Percentiles rank a stretch among this genome's conserved stretches.
Evolutionary conservation across 2,113 vertebrate species (phyloP).

Genomic region (Brevimyrus niger): DNA sequence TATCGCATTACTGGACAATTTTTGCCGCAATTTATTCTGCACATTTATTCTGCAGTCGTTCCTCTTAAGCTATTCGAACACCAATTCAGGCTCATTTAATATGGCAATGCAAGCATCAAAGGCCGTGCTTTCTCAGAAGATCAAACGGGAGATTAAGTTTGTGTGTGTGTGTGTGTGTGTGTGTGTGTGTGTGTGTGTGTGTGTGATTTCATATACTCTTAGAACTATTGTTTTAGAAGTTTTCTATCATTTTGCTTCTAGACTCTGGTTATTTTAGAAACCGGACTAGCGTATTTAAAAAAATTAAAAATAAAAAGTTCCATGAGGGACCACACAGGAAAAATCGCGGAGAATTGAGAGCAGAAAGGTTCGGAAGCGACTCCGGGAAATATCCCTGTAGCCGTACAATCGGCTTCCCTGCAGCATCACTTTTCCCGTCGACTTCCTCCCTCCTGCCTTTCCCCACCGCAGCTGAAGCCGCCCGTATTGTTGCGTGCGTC

Average conservation of each 20-base stretch:
- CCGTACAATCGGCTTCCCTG: background rate
- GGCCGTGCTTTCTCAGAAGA: background rate
- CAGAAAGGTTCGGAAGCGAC: background rate
- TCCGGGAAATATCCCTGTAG: constrained; percentile 7
- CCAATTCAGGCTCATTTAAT: background rate
- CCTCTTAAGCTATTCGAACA: background rate
- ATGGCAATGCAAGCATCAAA: background rate
- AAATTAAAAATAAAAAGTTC: background rate
- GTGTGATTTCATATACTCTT: background rate
- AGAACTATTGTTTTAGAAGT: background rate
- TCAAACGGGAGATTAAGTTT: background rate
- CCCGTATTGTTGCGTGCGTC: background rate
- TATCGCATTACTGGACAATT: background rate
- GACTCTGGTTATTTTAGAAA: background rate
- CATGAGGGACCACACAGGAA: background rate
- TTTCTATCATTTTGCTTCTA: background rate
- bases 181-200: background rate
- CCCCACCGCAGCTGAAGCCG: background rate
- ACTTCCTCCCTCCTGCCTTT: background rate
- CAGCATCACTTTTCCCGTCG: background rate
- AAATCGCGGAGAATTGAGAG: background rate
- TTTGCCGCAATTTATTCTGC: background rate
- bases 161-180: background rate
- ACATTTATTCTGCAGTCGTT: background rate
- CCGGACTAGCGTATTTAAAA: background rate